phyloP scores from a whole-genome alignment of 2,888 invertebrate species.

The Yponomeuta malinellus region DNA sequence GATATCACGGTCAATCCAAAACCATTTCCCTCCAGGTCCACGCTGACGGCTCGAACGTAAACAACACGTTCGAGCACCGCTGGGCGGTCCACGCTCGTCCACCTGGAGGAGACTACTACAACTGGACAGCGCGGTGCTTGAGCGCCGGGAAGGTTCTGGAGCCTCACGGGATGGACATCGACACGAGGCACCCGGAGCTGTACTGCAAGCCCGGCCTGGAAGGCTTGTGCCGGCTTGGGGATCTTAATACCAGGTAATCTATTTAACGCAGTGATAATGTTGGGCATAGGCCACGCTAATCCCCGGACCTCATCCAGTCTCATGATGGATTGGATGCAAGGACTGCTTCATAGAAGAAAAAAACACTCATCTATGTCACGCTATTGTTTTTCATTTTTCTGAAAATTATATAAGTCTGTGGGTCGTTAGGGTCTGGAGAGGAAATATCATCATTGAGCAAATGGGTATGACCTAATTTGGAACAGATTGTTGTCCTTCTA shows the following conservation, averaged over 20 bases:
- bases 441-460: no score
- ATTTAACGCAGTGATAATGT: no score
- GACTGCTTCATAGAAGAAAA: no score
- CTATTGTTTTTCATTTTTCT: no score
- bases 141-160: slow-evolving; percentile 83
- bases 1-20: neutral
- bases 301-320: no score
- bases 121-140: slow-evolving; percentile 90
- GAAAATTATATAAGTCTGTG: no score
- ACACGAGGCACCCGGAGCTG: slow-evolving; percentile 73
- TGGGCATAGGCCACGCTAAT: no score
- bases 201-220: slow-evolving; percentile 75
- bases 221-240: slow-evolving; percentile 84
- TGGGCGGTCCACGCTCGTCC: slow-evolving; percentile 89
- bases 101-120: slow-evolving; percentile 91
- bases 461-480: no score
- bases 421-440: no score
- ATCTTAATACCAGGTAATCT: slow-evolving; percentile 77
- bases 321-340: no score
- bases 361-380: no score
- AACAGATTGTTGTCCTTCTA: no score
- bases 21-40: slow-evolving; percentile 77
- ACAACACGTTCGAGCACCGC: slow-evolving; percentile 83
- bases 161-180: slow-evolving; percentile 82
- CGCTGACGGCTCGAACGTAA: slow-evolving; percentile 87